Evolutionary conservation across 2,888 invertebrate genomes (phyloP), one percentile per base, ranked within the genome.

Genomic region (Amphipyra tragopoginis): DNA sequence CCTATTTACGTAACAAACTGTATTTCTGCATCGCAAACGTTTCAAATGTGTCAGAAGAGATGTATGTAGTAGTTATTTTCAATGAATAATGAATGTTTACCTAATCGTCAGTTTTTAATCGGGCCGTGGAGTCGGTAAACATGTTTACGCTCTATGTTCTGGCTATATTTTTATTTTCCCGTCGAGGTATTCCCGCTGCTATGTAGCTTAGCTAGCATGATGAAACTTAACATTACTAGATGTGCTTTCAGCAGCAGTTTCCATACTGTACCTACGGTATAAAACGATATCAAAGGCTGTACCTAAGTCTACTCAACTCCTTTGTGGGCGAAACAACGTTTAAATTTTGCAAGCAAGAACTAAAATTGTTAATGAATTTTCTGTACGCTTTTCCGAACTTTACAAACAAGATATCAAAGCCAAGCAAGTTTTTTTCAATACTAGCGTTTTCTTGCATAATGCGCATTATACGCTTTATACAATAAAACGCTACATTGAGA

Each of bases 111-210:
- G 85, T 90, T 91, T 92, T 91, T 89, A 90, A 92, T 89, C 90
- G 87, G 70, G 81, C 79, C 83, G 77, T 79, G 79, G 83, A 86
- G 84, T 85, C 77, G 79, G 93, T 93, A 93, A 93, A 93, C 93
- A 93, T 93, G 93, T 93, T 93, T 93, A 92, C 92, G 86, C 85
- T 87, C 84, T 85, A 87, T 85, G 84, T 88, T 87, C 86, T 72
- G 81, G 84, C 85, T 86, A 89, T 92, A 92, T 91, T 88, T 92
- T 89, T 92, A 91, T 92, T 91, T 90, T 88, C 85, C 85, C 82
- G 86, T 86, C 84, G 86, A 88, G 89, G 87, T 91, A 90, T 89
- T 88, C 88, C 84, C 88, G 82, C 86, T 87, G 85, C 87, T 83
- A 81, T 85, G 84, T 86, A 86, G 86, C 90, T 90, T 83, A 85